Base-by-base conservation (phyloP, 2,888 invertebrate species). In the Tetheella fluctuosa region DNA sequence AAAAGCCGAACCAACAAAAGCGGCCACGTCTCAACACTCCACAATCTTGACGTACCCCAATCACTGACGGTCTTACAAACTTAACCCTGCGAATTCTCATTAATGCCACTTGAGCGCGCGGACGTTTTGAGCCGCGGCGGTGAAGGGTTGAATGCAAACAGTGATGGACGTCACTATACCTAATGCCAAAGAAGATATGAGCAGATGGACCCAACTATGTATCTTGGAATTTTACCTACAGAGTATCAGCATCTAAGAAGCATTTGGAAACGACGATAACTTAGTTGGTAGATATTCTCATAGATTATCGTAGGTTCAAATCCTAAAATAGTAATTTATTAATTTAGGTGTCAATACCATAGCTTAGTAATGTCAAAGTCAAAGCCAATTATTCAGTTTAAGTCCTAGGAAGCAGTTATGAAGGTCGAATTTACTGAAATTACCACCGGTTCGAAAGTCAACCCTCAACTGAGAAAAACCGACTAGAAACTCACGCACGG, bases 41-140 rank as follows among this genome's bases (percentile, higher is more conserved):
- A 48, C 48, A 48, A 48, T 48, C 20, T 48, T 48, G 48, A 48
- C 48, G 48, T 20, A 3, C 48, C 48, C 48, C 20, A 48, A 48
- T 20, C 20, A 48, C 17, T 20, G 48, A 2, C 17, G 20, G 48
- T 20, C 48, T 48, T 48, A 48, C 48, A 48, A 48, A 48, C 48
- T 48, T 17, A 48, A 48, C 48, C 48, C 20, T 48, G n/a, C n/a
- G 48, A 48, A 48, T 48, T 20, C 48, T 48, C 48, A 48, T 48
- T 48, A 48, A 48, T 48, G 48, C 48, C 20, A 48, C 48, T 48
- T 48, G 48, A 48, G 48, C 48, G 42, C 42, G 48, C 48, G 48
- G 20, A 48, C 48, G 20, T 17, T 48, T 48, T 48, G 48, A 48
- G 48, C 48, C 48, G 48, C 17, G 48, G 48, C 20, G 17, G 42